Percentiles rank a stretch among this genome's conserved stretches.
Conservation (phyloP, 2,113 vertebrate species). For the Ceuthmochares aereus region DNA sequence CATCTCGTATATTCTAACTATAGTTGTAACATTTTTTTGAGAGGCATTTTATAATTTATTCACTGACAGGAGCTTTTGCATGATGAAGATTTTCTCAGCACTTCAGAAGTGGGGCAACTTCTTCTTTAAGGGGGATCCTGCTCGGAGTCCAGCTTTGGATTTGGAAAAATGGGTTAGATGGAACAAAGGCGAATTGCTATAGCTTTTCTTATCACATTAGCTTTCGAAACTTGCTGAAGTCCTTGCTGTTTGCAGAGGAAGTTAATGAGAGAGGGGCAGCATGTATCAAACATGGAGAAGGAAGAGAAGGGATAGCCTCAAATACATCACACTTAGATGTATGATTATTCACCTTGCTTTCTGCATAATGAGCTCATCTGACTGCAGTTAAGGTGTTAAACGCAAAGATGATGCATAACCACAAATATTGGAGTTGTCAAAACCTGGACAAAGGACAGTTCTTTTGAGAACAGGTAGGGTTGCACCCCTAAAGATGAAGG, state of each 20-base stretch:
- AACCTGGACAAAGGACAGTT: not conserved
- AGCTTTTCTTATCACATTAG: not conserved
- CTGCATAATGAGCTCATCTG: not conserved
- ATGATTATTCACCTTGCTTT: not conserved
- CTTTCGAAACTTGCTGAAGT: not conserved
- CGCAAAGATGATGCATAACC: not conserved
- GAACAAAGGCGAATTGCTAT: accelerated
- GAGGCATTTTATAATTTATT: not conserved
- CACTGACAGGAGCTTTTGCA: not conserved
- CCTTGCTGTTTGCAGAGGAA: not conserved
- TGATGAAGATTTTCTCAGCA: not conserved
- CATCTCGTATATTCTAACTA: not conserved
- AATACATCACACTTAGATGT: not conserved
- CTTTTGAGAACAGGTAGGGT: not conserved
- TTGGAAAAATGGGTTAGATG: not conserved
- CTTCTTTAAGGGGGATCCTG: not conserved
- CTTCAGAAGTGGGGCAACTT: not conserved
- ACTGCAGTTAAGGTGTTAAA: not conserved
- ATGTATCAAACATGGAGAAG: accelerated
- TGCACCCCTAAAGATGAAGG: not conserved
- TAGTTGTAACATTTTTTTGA: not conserved
- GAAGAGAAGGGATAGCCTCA: not conserved
- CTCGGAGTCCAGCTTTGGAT: not conserved
- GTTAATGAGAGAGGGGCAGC: accelerated
- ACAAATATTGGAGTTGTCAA: not conserved